Evolutionary conservation across 1,140 invertebrate genomes (phyloP), one percentile per base, ranked within the genome.

Genomic region (Antheraea pernyi): DNA sequence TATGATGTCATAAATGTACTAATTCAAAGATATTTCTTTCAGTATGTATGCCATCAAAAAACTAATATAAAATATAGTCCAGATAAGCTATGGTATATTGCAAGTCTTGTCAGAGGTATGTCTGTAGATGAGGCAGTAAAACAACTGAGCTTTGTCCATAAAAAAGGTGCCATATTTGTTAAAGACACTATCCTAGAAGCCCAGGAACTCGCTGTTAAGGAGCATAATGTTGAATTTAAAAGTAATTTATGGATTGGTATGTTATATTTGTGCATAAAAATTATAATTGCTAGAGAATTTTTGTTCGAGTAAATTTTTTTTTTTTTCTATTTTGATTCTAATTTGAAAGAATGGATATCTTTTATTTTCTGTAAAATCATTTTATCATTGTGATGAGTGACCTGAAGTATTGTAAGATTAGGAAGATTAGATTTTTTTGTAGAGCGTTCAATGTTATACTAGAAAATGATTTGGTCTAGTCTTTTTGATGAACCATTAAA

Each of bases 181-280:
- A 96, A 96, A 87, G 95, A 98, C 85, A 94, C 96, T 11, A 94
- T 98, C 71, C 84, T 97, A 70, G 98, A 99, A 94, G 98, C 98
- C 5, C 97, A 97, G 85, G 94, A 97, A 80, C 88, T 97, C 72
- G 98, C 98, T 61, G 95, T 99, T 3, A 94, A 95, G 77, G 87
- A 97, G 36, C 98, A 99, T 83, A 97, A 99, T 94, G 97, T 99
- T 39, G 98, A 99, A 93, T 99, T 96, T 91, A 96, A 95, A 85
- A 98, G 96, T 83, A 99, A 99, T 93, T 93, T 99, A 60, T 99
- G 98, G 98, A 95, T 99, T 93, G 96, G 98, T 98, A 92, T 95
- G 79, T 81, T 71, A 42, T 37, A 53, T n/a, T 53, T 53, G 8
- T 42, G 39, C 8, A 42, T 42, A 53, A 16, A 53, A 53, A 16